These are phyloP conservation scores for Batillaria attramentaria DNA, from an alignment of 1,140 invertebrate genomes.

Conservation along the genomic window DNA sequence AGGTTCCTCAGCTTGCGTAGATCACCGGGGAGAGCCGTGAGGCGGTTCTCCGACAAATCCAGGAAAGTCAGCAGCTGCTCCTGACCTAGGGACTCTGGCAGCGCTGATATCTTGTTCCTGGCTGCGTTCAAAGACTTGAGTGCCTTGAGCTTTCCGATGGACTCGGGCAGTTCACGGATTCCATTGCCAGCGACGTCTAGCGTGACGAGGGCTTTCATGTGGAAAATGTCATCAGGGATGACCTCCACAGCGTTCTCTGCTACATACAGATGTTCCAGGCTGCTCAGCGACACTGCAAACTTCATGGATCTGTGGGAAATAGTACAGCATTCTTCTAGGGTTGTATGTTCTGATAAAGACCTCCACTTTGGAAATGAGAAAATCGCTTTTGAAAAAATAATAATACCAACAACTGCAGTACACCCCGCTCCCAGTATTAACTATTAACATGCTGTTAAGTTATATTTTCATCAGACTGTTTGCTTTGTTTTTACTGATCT, in stretches of 20 bases:
- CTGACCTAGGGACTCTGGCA: slow-evolving; percentile 59
- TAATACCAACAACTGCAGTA: too few relatives aligned
- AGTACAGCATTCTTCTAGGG: background rate
- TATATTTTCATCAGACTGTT: too few relatives aligned
- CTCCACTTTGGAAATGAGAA: too few relatives aligned
- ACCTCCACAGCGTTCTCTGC: slow-evolving; percentile 64
- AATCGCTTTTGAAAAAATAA: too few relatives aligned
- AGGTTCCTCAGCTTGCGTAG: slow-evolving; percentile 64
- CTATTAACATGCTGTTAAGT: too few relatives aligned
- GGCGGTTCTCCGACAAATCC: slow-evolving; percentile 62
- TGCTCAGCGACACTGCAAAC: slow-evolving; percentile 57
- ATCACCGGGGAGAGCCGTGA: slow-evolving; percentile 58
- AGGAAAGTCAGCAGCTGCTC: slow-evolving; percentile 60
- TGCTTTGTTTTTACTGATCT: too few relatives aligned
- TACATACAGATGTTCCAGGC: slow-evolving; percentile 57
- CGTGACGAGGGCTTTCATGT: slow-evolving; percentile 62
- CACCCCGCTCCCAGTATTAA: too few relatives aligned
- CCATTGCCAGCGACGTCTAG: slow-evolving; percentile 65
- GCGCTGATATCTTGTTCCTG: slow-evolving; percentile 57
- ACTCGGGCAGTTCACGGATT: slow-evolving; percentile 62
- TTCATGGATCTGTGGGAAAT: slow-evolving; percentile 58
- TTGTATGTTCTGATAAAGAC: too few relatives aligned
- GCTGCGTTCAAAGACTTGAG: slow-evolving; percentile 61
- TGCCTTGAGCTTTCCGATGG: slow-evolving; percentile 59
- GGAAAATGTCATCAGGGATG: slow-evolving; percentile 58